A percentile compares a stretch with the other conserved stretches of the same genome.
phyloP scores from a whole-genome alignment of 2,797 vertebrate species.

The Gallinago stenura region DNA sequence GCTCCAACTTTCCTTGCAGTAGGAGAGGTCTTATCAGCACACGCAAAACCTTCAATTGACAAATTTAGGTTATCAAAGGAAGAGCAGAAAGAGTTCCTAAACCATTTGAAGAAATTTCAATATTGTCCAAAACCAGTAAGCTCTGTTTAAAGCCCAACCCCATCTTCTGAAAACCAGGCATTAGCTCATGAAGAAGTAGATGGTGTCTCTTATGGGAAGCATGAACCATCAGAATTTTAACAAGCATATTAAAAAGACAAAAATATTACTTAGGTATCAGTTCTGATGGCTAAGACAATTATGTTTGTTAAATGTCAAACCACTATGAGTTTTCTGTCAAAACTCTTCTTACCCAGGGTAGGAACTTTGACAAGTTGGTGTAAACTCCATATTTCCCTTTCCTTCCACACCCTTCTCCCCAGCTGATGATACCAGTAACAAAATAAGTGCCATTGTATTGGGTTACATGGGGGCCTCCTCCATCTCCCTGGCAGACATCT shows the following conservation, averaged over 20 bases:
- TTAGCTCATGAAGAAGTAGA: neutral
- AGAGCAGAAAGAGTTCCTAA: neutral
- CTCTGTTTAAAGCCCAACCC: neutral
- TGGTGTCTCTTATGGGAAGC: neutral
- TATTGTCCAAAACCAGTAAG: neutral
- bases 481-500: slow-evolving; percentile 90
- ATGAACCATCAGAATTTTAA: neutral
- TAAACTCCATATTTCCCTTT: slow-evolving; percentile 90
- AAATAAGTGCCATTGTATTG: slow-evolving; percentile 83
- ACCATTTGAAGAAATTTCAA: neutral
- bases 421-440: slow-evolving; percentile 89
- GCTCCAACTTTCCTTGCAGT: neutral
- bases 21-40: neutral
- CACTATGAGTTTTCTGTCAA: slow-evolving; percentile 27
- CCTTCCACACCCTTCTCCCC: slow-evolving; percentile 91
- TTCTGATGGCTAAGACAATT: neutral
- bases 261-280: neutral
- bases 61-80: neutral
- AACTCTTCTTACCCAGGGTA: slow-evolving; percentile 81
- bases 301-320: neutral
- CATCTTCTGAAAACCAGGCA: neutral
- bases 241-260: neutral
- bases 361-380: slow-evolving; percentile 87
- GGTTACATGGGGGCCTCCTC: slow-evolving; percentile 90
- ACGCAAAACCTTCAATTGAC: neutral